Percentiles rank a stretch among this genome's conserved stretches.
Conservation (phyloP, 2,113 vertebrate genomes). For the Cyprichromis sp. region DNA sequence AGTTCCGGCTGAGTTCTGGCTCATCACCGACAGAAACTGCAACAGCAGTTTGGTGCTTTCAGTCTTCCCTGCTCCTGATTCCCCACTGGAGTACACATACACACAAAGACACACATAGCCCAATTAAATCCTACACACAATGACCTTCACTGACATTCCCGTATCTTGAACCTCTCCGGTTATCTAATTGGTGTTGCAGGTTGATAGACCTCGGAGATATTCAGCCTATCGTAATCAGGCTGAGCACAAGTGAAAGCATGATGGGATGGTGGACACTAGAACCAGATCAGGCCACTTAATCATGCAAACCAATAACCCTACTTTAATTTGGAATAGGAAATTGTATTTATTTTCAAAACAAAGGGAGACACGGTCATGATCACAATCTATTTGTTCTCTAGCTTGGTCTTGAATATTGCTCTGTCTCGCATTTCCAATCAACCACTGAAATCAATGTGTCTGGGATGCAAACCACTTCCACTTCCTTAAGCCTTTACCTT, state of each 20-base stretch:
- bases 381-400: not conserved
- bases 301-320: not conserved
- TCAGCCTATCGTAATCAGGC: not conserved
- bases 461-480: not conserved
- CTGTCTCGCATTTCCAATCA: not conserved
- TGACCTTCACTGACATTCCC: slow-evolving; percentile 55
- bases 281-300: not conserved
- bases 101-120: not conserved
- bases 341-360: not conserved
- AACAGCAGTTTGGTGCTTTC: slow-evolving; percentile 89
- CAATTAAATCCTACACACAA: slow-evolving; percentile 9
- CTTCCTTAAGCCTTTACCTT: not conserved
- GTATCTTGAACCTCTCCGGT: not conserved
- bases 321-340: not conserved
- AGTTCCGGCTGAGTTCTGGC: slow-evolving; percentile 77
- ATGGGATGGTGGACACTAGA: not conserved
- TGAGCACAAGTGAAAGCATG: not conserved
- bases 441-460: not conserved
- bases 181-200: slow-evolving; percentile 23
- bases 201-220: slow-evolving; percentile 5
- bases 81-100: slow-evolving; percentile 70
- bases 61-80: slow-evolving; percentile 90
- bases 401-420: not conserved
- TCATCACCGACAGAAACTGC: slow-evolving; percentile 88
- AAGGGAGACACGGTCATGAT: not conserved